Percentiles rank a stretch among this genome's conserved stretches.
Conservation (phyloP, 2,888 invertebrate species). For the Carabus problematicus region DNA sequence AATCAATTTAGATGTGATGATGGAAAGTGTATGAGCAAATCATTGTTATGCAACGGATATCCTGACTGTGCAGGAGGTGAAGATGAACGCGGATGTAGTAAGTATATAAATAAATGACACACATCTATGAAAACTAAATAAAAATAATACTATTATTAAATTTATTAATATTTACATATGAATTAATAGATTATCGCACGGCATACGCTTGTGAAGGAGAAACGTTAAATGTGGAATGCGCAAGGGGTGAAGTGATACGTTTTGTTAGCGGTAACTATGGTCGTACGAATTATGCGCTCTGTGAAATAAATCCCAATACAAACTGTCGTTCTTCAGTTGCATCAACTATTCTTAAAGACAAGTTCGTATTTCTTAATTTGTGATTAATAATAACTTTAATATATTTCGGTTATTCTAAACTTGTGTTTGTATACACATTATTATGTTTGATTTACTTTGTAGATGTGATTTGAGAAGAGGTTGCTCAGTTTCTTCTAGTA, state of each 20-base stretch:
- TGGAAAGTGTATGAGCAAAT: not conserved
- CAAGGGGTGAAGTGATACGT: slow-evolving; percentile 6
- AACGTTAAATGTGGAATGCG: not conserved
- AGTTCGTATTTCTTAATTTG: not conserved
- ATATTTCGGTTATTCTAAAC: too few species aligned
- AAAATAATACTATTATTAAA: too few species aligned
- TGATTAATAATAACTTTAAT: too few species aligned
- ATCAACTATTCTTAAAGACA: not conserved
- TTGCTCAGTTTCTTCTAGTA: not conserved
- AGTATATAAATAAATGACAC: not conserved
- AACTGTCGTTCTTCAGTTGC: slow-evolving; percentile 2
- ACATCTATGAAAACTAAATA: too few species aligned
- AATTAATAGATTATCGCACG: not conserved
- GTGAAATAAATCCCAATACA: not conserved
- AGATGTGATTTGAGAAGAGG: slow-evolving; percentile 12
- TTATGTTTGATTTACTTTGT: too few species aligned
- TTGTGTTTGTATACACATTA: too few species aligned
- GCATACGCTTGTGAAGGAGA: not conserved
- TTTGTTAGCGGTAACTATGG: slow-evolving; percentile 9
- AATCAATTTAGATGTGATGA: not conserved
- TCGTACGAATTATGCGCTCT: not conserved
- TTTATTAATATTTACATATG: not conserved
- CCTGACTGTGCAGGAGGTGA: slow-evolving; percentile 1
- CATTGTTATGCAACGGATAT: not conserved
- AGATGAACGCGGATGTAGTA: slow-evolving; percentile 10